Evolutionary conservation across 2,888 invertebrate genomes (phyloP), one percentile per base, ranked within the genome.

Genomic region (Labia minor): DNA sequence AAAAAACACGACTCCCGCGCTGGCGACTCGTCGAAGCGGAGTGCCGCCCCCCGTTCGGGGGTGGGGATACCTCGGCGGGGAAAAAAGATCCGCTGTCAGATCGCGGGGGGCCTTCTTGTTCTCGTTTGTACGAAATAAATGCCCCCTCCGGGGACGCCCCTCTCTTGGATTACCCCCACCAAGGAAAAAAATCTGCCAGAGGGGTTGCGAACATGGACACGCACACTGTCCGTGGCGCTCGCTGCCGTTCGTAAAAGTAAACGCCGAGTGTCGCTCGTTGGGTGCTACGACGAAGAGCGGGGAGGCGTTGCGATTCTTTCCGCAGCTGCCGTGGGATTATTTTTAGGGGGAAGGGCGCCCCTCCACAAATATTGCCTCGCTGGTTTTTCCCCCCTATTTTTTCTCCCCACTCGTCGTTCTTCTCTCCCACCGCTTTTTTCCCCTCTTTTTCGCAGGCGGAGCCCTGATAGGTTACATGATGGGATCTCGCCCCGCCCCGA

Each of bases 361-460:
- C 63, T 63, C 66, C 66, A 61, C 62, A 19, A 21, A 62, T 33
- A 66, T 63, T 64, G 49, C 65, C 62, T 67, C 68, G 21, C 66
- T 65, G 18, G 61, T 64, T 49, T 49, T 66, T 66, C 37, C 66
- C 66, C 64, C 66, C 66, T 66, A 66, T 64, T 64, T 67, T 68
- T 66, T 66, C 63, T 21, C 67, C 37, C 69, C 64, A 68, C 67
- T 65, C 64, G 66, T 65, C 66, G 68, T 68, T 62, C 65, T 21
- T 65, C 18, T 61, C 19, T 21, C 49, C 61, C 26, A 26, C 62
- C 69, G 68, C 71, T 73, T 73, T 74, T 73, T 74, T 74, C 73
- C 73, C 74, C 73, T 73, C 74, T 73, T 73, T 73, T 73, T 72
- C 70, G 64, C 67, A 68, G 69, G 69, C 68, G 68, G 70, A 67